Evolutionary conservation across 2,113 vertebrate genomes (phyloP).

Genomic region (Chitala chitala): DNA sequence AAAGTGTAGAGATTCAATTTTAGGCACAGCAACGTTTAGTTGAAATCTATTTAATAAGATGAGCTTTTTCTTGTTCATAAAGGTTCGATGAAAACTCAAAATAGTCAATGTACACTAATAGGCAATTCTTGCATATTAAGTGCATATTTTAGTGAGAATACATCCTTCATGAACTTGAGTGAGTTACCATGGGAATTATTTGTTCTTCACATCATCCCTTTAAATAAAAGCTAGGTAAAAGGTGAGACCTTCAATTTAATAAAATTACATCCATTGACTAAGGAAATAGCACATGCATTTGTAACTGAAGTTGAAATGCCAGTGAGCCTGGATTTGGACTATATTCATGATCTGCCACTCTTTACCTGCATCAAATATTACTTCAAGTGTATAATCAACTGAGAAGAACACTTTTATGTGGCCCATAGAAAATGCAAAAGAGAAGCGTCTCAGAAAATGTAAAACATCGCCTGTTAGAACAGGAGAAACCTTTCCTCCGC

Average conservation of each 20-base stretch:
- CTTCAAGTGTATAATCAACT: not conserved
- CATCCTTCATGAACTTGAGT: not conserved
- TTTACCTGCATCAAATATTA: not conserved
- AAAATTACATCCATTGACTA: too few relatives aligned
- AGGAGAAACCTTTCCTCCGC: not conserved
- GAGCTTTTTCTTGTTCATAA: not conserved
- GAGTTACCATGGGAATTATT: not conserved
- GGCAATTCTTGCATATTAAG: not conserved
- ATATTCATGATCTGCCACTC: not conserved
- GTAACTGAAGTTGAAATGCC: not conserved
- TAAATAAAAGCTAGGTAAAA: slow-evolving; percentile 5
- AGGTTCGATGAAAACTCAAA: too few relatives aligned
- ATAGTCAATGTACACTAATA: not conserved
- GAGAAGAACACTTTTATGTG: slow-evolving; percentile 15
- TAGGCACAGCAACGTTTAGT: not conserved
- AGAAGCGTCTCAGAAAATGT: slow-evolving; percentile 2
- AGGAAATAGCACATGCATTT: not conserved
- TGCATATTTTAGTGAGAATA: not conserved
- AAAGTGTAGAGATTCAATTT: not conserved
- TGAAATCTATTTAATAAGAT: not conserved
- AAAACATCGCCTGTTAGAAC: slow-evolving; percentile 23
- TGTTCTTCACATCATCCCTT: not conserved
- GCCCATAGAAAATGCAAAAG: slow-evolving; percentile 25
- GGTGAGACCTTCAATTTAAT: not conserved
- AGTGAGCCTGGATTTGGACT: not conserved